Conservation (phyloP, 2,113 vertebrate genomes). For the Speoplatyrhinus poulsoni region DNA sequence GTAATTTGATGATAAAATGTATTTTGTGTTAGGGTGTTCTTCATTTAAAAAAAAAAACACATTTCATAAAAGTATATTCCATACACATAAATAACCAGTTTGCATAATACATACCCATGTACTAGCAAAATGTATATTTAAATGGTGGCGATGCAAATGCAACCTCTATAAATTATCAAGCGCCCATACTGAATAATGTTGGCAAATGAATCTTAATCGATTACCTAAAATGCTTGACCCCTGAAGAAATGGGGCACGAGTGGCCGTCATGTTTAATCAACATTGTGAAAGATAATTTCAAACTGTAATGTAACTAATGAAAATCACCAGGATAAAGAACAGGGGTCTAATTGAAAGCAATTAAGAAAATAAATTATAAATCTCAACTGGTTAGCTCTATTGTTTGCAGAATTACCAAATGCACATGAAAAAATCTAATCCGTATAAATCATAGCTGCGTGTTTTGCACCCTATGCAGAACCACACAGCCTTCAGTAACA, state of each 20-base stretch:
- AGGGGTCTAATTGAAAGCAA: slow-evolving; percentile 55
- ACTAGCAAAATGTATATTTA: background rate
- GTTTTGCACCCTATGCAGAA: background rate
- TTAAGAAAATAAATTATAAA: slow-evolving; percentile 50
- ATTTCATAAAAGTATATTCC: background rate
- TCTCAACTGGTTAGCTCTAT: slow-evolving; percentile 26
- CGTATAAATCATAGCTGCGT: background rate
- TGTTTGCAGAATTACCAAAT: slow-evolving; percentile 22
- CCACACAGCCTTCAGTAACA: background rate
- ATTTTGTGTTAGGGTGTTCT: background rate
- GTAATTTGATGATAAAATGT: background rate
- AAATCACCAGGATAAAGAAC: slow-evolving; percentile 36
- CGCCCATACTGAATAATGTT: background rate
- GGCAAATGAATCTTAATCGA: slow-evolving; percentile 31
- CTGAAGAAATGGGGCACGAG: slow-evolving; percentile 24
- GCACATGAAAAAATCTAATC: slow-evolving; percentile 10
- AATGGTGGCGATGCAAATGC: background rate
- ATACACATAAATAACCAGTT: background rate
- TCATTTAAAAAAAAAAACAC: too few species aligned
- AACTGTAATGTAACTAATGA: slow-evolving; percentile 51
- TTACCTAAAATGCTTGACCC: slow-evolving; percentile 40
- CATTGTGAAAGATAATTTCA: slow-evolving; percentile 42
- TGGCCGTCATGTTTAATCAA: slow-evolving; percentile 59
- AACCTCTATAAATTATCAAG: background rate
- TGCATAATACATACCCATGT: background rate